Percentiles rank a stretch among this genome's conserved stretches.
phyloP scores from a whole-genome alignment of 2,113 vertebrate genomes.

The Osmerus eperlanus region DNA sequence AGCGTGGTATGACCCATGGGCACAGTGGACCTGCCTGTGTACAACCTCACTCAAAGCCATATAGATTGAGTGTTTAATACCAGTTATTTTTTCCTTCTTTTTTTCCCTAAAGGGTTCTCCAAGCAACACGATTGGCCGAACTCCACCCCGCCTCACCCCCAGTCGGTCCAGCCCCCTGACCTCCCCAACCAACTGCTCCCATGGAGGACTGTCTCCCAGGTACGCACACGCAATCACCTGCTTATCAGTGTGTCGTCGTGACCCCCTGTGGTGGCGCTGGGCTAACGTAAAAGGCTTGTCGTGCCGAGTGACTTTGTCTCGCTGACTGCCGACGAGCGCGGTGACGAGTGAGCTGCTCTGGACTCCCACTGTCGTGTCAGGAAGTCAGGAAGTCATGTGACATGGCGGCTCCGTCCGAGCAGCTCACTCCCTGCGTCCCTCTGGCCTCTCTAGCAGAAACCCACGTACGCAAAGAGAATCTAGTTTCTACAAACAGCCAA shows the following conservation, averaged over 20 bases:
- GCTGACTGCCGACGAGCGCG: too few relatives aligned
- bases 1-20: constrained; percentile 69
- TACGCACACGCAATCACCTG: constrained; percentile 51
- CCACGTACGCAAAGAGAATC: too few relatives aligned
- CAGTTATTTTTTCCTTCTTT: neutral
- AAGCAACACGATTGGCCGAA: constrained; percentile 91
- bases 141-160: constrained; percentile 84
- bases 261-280: neutral
- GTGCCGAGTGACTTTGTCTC: too few relatives aligned
- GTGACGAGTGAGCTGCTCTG: too few relatives aligned
- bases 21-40: too few relatives aligned
- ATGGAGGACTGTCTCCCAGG: constrained; percentile 97
- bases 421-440: too few relatives aligned
- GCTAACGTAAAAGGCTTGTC: neutral
- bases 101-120: constrained; percentile 83
- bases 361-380: too few relatives aligned
- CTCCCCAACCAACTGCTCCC: constrained; percentile 96
- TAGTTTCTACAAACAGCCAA: too few relatives aligned
- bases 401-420: too few relatives aligned
- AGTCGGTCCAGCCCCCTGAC: constrained; percentile 95
- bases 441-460: too few relatives aligned
- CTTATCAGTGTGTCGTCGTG: neutral
- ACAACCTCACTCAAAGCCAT: too few relatives aligned
- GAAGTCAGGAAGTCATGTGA: too few relatives aligned
- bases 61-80: neutral